Evolutionary conservation across 1,140 invertebrate species (phyloP).

Genomic region (Leptestheria dahalacensis): DNA sequence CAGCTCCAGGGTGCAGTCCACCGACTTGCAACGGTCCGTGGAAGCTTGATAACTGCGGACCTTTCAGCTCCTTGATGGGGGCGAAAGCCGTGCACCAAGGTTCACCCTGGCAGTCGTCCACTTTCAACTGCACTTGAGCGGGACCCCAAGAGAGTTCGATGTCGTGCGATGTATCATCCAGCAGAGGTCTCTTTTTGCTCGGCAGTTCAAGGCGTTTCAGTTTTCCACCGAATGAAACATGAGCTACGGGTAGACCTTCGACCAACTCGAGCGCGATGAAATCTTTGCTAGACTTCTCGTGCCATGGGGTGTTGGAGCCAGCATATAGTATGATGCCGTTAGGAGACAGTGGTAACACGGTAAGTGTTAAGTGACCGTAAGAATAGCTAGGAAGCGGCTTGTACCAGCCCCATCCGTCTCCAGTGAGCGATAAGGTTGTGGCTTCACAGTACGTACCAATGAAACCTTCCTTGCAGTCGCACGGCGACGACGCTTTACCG

Average conservation of each 20-base stretch:
- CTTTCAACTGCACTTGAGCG: slow-evolving; percentile 11
- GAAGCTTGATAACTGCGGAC: slow-evolving; percentile 72
- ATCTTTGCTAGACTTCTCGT: slow-evolving; percentile 34
- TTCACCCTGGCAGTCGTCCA: slow-evolving; percentile 19
- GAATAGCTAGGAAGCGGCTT: slow-evolving; percentile 45
- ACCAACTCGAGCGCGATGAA: slow-evolving; percentile 79
- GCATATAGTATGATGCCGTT: slow-evolving; percentile 79
- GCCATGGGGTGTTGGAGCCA: slow-evolving; percentile 51
- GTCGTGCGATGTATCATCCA: slow-evolving; percentile 59
- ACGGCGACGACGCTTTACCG: slow-evolving; percentile 22
- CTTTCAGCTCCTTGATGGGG: slow-evolving; percentile 48
- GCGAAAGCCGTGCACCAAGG: slow-evolving; percentile 20
- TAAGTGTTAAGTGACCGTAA: slow-evolving; percentile 36
- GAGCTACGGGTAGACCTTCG: slow-evolving; percentile 62
- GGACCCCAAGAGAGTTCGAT: slow-evolving; percentile 60
- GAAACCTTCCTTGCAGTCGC: slow-evolving; percentile 46
- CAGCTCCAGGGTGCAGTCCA: too few relatives aligned
- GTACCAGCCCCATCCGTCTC: slow-evolving; percentile 77
- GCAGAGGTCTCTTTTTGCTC: slow-evolving; percentile 48
- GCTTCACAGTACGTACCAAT: slow-evolving; percentile 80
- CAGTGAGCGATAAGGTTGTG: slow-evolving; percentile 67
- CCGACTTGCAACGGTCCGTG: slow-evolving; percentile 77
- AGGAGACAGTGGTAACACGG: slow-evolving; percentile 52
- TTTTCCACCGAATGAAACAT: slow-evolving; percentile 82
- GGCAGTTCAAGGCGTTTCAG: slow-evolving; percentile 49